Percentiles rank a stretch among this genome's conserved stretches.
phyloP scores from a whole-genome alignment of 2,888 invertebrate genomes.

The Calameuta filiformis region DNA sequence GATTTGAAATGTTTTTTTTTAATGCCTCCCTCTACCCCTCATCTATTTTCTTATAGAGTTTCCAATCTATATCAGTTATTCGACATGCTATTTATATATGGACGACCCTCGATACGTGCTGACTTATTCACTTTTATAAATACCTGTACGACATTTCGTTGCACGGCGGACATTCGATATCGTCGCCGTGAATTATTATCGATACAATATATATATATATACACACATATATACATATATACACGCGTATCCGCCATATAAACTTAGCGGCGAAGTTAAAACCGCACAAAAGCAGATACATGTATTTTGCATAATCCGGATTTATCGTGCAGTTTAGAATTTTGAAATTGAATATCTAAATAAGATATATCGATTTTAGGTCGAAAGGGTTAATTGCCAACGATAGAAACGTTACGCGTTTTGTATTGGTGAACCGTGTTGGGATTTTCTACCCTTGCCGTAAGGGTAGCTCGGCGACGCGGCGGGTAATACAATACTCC shows the following conservation, averaged over 20 bases:
- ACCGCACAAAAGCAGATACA: background rate
- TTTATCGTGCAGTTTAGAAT: background rate
- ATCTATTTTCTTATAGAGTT: background rate
- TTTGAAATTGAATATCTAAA: background rate
- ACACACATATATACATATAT: no score
- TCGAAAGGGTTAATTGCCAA: background rate
- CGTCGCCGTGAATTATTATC: background rate
- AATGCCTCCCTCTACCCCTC: background rate
- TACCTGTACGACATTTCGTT: background rate
- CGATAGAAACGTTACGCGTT: background rate
- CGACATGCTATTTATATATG: background rate
- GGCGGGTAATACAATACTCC: constrained; percentile 55
- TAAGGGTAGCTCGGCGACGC: constrained; percentile 46
- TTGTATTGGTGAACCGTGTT: background rate
- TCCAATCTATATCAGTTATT: background rate
- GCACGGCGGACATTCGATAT: background rate
- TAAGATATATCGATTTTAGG: background rate
- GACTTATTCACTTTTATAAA: background rate
- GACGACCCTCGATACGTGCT: background rate
- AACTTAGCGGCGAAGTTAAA: background rate
- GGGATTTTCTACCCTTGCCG: constrained; percentile 21
- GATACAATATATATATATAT: background rate
- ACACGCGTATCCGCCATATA: background rate
- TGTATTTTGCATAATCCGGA: background rate
- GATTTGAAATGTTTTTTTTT: constrained; percentile 41